Evolutionary conservation across 1,140 invertebrate species (phyloP).

Genomic region (Catajapyx aquilonaris): DNA sequence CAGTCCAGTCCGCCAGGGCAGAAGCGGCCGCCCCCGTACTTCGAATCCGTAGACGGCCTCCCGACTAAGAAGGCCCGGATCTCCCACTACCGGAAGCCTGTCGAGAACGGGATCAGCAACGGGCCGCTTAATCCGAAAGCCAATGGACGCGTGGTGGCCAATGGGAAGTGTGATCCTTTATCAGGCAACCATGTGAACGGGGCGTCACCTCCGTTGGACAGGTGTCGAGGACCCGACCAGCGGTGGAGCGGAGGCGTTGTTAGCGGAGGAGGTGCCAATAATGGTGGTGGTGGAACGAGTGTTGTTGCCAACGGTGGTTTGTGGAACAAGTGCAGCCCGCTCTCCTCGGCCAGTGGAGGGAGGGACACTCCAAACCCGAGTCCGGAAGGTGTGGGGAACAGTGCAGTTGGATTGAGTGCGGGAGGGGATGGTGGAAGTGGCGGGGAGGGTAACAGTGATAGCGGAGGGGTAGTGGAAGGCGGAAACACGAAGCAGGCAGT

Average conservation of each 20-base stretch:
- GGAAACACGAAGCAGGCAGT: no score
- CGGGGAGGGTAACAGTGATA: no score
- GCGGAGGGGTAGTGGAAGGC: no score
- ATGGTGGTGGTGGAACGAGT: slow-evolving; percentile 9
- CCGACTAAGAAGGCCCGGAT: slow-evolving; percentile 57
- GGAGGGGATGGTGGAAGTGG: no score
- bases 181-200: neutral
- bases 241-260: slow-evolving; percentile 12
- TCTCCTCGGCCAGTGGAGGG: slow-evolving; percentile 10
- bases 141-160: neutral
- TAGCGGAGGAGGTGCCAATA: slow-evolving; percentile 14
- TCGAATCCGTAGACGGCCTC: slow-evolving; percentile 13
- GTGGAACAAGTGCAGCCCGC: slow-evolving; percentile 5
- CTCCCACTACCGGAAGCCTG: slow-evolving; percentile 46
- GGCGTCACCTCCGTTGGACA: no score
- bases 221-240: slow-evolving; percentile 2
- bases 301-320: slow-evolving; percentile 9
- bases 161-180: neutral
- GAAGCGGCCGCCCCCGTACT: slow-evolving; percentile 12
- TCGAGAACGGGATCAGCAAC: slow-evolving; percentile 8
- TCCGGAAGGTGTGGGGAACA: no score
- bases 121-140: neutral
- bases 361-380: slow-evolving; percentile 14
- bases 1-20: slow-evolving; percentile 16
- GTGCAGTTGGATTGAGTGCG: no score